Evolutionary conservation across 2,888 invertebrate genomes (phyloP).

Genomic region (Piscicola geometra): DNA sequence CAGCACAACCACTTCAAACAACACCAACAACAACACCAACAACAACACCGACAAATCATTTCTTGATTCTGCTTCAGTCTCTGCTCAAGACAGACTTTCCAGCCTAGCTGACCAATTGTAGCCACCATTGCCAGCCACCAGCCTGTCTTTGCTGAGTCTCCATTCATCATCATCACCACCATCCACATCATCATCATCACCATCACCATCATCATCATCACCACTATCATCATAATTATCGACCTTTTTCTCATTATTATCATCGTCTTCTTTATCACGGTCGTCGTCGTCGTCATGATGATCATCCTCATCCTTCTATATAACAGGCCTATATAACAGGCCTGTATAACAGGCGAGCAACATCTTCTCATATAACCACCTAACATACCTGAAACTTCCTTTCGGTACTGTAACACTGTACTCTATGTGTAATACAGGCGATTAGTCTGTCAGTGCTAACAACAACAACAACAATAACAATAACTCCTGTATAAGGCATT

Average conservation of each 20-base stretch:
- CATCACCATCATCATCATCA: not conserved
- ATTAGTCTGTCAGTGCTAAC: no score
- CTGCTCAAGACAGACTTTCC: constrained; percentile 27
- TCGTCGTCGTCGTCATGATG: not conserved
- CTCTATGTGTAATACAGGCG: no score
- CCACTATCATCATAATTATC: not conserved
- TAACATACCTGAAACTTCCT: no score
- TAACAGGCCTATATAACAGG: no score
- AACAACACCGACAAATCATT: not conserved
- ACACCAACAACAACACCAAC: not conserved
- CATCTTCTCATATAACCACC: no score
- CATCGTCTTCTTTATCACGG: no score
- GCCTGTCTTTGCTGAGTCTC: not conserved
- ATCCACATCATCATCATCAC: not conserved
- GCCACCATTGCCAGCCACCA: not conserved
- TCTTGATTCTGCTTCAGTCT: constrained; percentile 6
- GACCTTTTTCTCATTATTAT: not conserved
- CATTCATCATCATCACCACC: not conserved
- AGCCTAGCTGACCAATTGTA: constrained; percentile 27
- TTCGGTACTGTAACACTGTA: no score
- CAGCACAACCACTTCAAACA: not conserved
- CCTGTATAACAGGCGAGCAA: no score
- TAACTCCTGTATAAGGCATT: no score
- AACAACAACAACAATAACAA: no score
- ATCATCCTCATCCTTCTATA: no score